These are phyloP conservation scores for Boloria euphrosyne DNA, from an alignment of 2,888 invertebrate species.

Conservation along the genomic window DNA sequence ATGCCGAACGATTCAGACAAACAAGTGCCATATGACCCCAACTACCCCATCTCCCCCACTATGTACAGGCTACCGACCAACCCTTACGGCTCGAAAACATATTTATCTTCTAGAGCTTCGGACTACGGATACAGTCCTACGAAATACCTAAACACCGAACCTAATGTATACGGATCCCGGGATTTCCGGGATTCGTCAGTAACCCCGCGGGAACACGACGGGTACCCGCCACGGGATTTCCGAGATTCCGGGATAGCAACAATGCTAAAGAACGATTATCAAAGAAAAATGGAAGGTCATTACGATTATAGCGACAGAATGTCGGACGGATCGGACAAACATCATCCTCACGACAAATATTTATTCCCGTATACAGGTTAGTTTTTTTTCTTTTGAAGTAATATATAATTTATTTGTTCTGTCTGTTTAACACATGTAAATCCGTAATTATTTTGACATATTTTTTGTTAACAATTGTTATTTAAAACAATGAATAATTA, in stretches of 20 bases:
- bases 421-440: no score
- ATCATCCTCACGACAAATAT: conserved; percentile 89
- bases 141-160: conserved; percentile 66
- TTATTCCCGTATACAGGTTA: conserved; percentile 91
- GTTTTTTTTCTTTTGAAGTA: conserved; percentile 34
- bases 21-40: conserved; percentile 74
- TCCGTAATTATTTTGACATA: no score
- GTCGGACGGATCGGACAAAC: conserved; percentile 88
- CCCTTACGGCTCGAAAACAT: conserved; percentile 78
- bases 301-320: conserved; percentile 85
- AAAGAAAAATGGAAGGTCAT: conserved; percentile 74
- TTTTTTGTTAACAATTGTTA: no score
- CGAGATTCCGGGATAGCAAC: conserved; percentile 77
- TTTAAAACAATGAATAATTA: no score
- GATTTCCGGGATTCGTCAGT: conserved; percentile 68
- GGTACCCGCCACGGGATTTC: conserved; percentile 71
- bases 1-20: conserved; percentile 70
- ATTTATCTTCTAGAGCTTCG: conserved; percentile 69
- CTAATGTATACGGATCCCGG: conserved; percentile 68
- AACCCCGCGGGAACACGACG: conserved; percentile 69
- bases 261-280: conserved; percentile 79
- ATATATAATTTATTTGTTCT: background rate
- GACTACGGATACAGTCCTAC: conserved; percentile 79
- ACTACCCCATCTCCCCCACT: conserved; percentile 76
- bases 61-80: conserved; percentile 74